Evolutionary conservation across 2,888 invertebrate genomes (phyloP).

Genomic region (Chloroclysta siterata): DNA sequence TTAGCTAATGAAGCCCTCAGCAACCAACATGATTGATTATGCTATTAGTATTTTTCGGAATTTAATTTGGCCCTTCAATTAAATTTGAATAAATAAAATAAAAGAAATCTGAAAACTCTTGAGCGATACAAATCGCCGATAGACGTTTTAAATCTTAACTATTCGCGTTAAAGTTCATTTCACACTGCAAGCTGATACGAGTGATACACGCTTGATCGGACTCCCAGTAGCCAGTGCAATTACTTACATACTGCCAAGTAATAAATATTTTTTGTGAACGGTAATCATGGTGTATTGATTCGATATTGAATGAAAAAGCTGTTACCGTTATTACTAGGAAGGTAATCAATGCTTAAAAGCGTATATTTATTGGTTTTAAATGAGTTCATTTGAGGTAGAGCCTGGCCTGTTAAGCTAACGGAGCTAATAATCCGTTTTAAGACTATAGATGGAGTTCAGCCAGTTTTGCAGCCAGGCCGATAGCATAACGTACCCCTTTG

Average conservation of each 20-base stretch:
- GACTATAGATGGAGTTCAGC: background rate
- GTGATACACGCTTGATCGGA: slow-evolving; percentile 14
- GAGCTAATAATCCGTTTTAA: background rate
- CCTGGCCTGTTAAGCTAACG: background rate
- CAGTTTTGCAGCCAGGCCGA: background rate
- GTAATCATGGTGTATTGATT: slow-evolving; percentile 41
- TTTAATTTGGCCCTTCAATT: too few species aligned
- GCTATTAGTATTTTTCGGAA: too few species aligned
- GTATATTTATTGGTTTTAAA: slow-evolving; percentile 14
- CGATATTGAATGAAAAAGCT: slow-evolving; percentile 39
- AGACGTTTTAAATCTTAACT: background rate
- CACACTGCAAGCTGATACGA: slow-evolving; percentile 3
- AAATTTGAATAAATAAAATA: too few species aligned
- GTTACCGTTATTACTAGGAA: slow-evolving; percentile 37
- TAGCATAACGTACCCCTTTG: too few species aligned
- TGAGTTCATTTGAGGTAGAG: slow-evolving; percentile 1
- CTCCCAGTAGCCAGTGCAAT: slow-evolving; percentile 37
- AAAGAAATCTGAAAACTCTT: too few species aligned
- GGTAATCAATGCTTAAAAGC: slow-evolving; percentile 20
- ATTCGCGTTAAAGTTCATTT: slow-evolving; percentile 3
- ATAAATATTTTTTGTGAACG: slow-evolving; percentile 41
- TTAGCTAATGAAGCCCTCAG: too few species aligned
- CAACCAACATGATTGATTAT: too few species aligned
- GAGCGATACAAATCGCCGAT: too few species aligned
- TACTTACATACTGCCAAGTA: slow-evolving; percentile 38